Conservation (phyloP, 1,140 invertebrate genomes). For the Drosophila chauvacae region DNA sequence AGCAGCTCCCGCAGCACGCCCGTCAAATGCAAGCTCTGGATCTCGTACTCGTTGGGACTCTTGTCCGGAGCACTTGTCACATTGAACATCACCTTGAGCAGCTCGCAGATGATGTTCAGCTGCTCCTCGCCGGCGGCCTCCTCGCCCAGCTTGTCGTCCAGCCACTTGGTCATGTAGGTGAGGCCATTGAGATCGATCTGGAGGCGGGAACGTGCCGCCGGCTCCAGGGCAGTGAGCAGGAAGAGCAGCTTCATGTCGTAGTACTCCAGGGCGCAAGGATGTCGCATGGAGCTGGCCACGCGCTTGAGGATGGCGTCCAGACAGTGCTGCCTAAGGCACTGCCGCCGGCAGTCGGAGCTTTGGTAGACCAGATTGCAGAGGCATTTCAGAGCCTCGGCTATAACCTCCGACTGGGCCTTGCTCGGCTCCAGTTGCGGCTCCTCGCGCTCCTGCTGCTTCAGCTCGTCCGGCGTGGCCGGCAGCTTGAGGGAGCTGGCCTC, state of each 20-base stretch:
- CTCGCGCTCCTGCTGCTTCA: slow-evolving; percentile 32
- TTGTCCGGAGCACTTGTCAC: slow-evolving; percentile 88
- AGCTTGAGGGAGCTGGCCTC: slow-evolving; percentile 38
- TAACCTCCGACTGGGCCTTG: slow-evolving; percentile 45
- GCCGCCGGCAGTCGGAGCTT: slow-evolving; percentile 88
- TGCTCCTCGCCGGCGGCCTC: slow-evolving; percentile 86
- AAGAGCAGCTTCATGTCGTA: slow-evolving; percentile 96
- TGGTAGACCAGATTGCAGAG: slow-evolving; percentile 96
- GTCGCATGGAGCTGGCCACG: slow-evolving; percentile 84
- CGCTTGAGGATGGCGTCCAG: slow-evolving; percentile 91
- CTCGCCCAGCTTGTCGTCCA: slow-evolving; percentile 90
- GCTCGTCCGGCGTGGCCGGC: slow-evolving; percentile 85
- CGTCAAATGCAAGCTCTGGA: slow-evolving; percentile 90
- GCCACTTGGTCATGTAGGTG: slow-evolving; percentile 91
- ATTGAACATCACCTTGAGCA: slow-evolving; percentile 96
- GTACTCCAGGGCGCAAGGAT: slow-evolving; percentile 90
- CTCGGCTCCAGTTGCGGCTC: slow-evolving; percentile 29
- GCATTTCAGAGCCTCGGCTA: slow-evolving; percentile 93
- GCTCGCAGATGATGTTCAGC: slow-evolving; percentile 91
- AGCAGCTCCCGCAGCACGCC: slow-evolving; percentile 90
- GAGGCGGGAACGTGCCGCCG: slow-evolving; percentile 89
- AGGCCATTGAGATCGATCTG: slow-evolving; percentile 92
- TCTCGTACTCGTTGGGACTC: slow-evolving; percentile 89
- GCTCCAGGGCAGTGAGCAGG: slow-evolving; percentile 92
- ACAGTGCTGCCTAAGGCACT: slow-evolving; percentile 89